A percentile compares a stretch with the other conserved stretches of the same genome.
Conservation (phyloP, 92 coral and sea anemone genomes). For the Zoanthus gigantus region DNA sequence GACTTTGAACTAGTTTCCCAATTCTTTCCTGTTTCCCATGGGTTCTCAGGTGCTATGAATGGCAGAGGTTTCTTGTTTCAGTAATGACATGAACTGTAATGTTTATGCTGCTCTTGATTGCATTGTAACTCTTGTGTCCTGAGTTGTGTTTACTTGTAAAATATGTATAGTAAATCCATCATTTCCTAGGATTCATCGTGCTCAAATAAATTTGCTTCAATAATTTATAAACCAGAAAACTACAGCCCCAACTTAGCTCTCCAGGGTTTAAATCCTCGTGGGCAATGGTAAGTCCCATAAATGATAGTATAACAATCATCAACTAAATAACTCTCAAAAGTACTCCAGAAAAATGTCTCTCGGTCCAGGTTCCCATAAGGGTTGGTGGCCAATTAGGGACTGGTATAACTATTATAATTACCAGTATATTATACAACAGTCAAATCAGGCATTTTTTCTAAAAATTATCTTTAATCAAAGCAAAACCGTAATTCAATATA, state of each 20-base stretch:
- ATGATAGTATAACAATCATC: too few relatives aligned
- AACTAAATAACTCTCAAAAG: too few relatives aligned
- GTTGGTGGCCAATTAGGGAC: too few relatives aligned
- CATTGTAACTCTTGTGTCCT: not conserved
- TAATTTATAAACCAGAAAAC: not conserved
- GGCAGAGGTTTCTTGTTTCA: constrained; percentile 54
- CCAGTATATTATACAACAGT: too few relatives aligned
- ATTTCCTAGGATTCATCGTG: not conserved
- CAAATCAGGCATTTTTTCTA: too few relatives aligned
- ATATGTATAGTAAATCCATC: not conserved
- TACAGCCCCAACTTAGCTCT: not conserved
- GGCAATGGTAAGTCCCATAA: not conserved
- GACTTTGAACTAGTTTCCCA: constrained; percentile 51
- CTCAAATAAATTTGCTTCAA: not conserved
- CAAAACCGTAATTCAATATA: too few relatives aligned
- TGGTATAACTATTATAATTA: too few relatives aligned
- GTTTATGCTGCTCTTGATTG: not conserved
- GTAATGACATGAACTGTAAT: constrained; percentile 32
- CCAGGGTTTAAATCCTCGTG: not conserved
- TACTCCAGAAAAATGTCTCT: too few relatives aligned
- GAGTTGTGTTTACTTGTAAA: not conserved
- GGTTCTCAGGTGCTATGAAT: constrained; percentile 52
- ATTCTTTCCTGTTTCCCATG: constrained; percentile 30
- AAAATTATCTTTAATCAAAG: too few relatives aligned
- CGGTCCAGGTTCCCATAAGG: too few relatives aligned